Conservation (phyloP, 2,113 vertebrate genomes). For the Ramphastos sulfuratus region DNA sequence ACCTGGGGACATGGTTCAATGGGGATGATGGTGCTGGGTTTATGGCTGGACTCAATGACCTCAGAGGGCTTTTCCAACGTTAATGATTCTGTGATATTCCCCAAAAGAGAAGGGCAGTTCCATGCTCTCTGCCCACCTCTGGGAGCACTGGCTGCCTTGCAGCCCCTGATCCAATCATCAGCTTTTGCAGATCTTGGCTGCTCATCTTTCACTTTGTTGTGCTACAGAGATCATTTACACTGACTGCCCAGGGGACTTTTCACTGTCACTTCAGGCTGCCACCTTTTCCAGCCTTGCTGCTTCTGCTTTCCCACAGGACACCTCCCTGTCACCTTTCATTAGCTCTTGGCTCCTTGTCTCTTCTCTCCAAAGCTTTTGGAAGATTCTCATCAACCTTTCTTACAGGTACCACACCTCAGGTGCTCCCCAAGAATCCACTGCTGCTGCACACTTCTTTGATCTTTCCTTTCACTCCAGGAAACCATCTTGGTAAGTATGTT, state of each 20-base stretch:
- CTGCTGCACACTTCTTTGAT: neutral
- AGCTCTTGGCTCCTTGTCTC: neutral
- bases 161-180: fast-evolving
- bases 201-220: neutral
- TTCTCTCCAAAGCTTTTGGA: neutral
- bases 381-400: neutral
- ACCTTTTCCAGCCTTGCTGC: neutral
- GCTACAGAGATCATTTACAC: neutral
- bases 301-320: neutral
- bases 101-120: neutral
- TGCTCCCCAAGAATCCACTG: neutral
- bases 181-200: neutral
- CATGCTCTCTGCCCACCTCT: neutral
- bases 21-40: too few relatives aligned
- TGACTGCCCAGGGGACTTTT: neutral
- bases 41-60: too few relatives aligned
- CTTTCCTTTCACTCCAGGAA: neutral
- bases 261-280: neutral
- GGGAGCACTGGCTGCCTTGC: fast-evolving
- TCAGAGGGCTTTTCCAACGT: too few relatives aligned
- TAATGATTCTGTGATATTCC: too few relatives aligned
- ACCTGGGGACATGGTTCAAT: too few relatives aligned
- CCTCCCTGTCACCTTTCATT: neutral
- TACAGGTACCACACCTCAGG: fast-evolving
- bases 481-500: fast-evolving